A percentile compares a stretch with the other conserved stretches of the same genome.
Evolutionary conservation across 2,888 invertebrate species (phyloP).

Genomic region (Aleiodes testaceus): DNA sequence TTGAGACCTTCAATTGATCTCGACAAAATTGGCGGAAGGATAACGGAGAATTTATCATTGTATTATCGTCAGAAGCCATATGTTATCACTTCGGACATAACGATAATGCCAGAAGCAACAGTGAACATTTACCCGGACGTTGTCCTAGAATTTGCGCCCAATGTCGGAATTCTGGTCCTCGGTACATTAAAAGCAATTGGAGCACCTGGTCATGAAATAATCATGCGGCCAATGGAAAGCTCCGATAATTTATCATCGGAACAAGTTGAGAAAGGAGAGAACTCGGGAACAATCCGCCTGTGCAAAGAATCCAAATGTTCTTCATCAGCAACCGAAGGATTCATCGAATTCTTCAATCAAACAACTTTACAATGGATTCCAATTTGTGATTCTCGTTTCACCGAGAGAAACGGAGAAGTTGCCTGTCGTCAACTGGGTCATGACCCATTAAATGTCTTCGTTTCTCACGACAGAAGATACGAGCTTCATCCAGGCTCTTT

Average conservation of each 20-base stretch:
- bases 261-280: conserved; percentile 65
- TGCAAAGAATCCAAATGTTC: conserved; percentile 85
- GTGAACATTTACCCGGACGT: conserved; percentile 92
- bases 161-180: conserved; percentile 95
- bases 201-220: conserved; percentile 81
- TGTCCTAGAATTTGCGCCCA: conserved; percentile 93
- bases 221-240: conserved; percentile 80
- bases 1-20: conserved; percentile 76
- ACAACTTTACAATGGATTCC: conserved; percentile 98
- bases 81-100: conserved; percentile 89
- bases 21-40: conserved; percentile 85
- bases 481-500: conserved; percentile 93
- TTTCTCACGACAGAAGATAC: conserved; percentile 88
- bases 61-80: conserved; percentile 82
- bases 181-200: conserved; percentile 92
- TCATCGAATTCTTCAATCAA: conserved; percentile 94
- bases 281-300: conserved; percentile 77
- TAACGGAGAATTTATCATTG: conserved; percentile 80
- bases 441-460: conserved; percentile 90
- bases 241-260: conserved; percentile 70
- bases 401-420: conserved; percentile 96
- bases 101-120: conserved; percentile 95
- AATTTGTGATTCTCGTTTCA: conserved; percentile 95
- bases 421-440: conserved; percentile 95
- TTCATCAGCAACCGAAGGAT: conserved; percentile 77